A percentile compares a stretch with the other conserved stretches of the same genome.
Evolutionary conservation across 2,888 invertebrate genomes (phyloP).

Genomic region (Folsomia manolachei): DNA sequence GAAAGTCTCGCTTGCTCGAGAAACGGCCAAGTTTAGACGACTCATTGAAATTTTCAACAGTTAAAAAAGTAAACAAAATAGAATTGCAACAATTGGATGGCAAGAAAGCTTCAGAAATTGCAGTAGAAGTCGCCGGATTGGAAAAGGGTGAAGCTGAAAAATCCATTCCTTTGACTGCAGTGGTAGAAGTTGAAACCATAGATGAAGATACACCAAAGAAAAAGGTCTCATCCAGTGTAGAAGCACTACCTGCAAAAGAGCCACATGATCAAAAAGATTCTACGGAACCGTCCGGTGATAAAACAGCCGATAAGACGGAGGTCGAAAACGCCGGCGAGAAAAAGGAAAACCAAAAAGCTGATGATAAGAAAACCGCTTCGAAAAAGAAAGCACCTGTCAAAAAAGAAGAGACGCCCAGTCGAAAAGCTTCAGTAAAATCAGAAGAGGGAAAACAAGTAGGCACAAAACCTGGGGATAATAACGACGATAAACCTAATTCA

Average conservation of each 20-base stretch:
- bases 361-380: neutral
- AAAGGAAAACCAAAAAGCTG: no score
- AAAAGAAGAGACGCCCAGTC: constrained; percentile 1
- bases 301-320: no score
- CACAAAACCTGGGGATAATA: neutral
- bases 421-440: neutral
- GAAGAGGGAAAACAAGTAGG: neutral
- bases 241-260: neutral
- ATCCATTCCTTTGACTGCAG: no score
- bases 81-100: constrained; percentile 28
- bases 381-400: neutral
- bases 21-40: constrained; percentile 25
- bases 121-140: neutral
- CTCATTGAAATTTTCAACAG: constrained; percentile 23
- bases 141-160: neutral
- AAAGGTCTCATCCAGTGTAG: no score
- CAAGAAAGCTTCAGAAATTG: constrained; percentile 10
- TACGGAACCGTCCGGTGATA: neutral
- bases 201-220: no score
- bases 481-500: neutral
- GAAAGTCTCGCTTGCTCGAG: neutral
- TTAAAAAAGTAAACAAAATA: constrained; percentile 35
- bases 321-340: no score
- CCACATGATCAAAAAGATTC: neutral
- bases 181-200: no score